phyloP scores from a whole-genome alignment of 1,140 invertebrate genomes.

The Drosophila asahinai region DNA sequence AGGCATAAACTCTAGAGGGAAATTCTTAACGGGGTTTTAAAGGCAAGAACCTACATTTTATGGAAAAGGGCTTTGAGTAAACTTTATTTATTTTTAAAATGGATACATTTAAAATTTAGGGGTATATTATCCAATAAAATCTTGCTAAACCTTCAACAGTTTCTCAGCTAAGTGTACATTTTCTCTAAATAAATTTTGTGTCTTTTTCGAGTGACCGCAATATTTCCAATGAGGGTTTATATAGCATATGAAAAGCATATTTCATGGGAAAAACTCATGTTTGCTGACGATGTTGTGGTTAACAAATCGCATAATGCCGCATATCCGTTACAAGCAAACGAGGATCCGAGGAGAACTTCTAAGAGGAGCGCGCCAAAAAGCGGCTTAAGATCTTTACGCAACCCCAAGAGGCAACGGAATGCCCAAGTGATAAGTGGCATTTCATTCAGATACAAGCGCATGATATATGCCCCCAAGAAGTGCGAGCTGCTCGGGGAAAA shows the following conservation, averaged over 20 bases:
- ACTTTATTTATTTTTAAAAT: not conserved
- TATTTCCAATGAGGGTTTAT: slow-evolving; percentile 12
- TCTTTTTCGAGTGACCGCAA: slow-evolving; percentile 16
- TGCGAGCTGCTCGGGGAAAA: slow-evolving; percentile 17
- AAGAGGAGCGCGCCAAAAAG: slow-evolving; percentile 67
- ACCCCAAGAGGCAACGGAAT: slow-evolving; percentile 55
- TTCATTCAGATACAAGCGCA: slow-evolving; percentile 76
- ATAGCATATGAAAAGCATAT: slow-evolving; percentile 19
- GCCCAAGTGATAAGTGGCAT: slow-evolving; percentile 72
- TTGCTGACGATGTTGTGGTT: slow-evolving; percentile 14
- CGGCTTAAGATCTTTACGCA: slow-evolving; percentile 72
- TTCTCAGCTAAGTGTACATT: too few relatives aligned
- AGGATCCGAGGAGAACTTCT: slow-evolving; percentile 37
- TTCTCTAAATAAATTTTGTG: not conserved
- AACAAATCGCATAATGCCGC: slow-evolving; percentile 61
- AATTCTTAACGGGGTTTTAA: too few relatives aligned
- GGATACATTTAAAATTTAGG: too few relatives aligned
- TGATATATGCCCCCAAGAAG: slow-evolving; percentile 39
- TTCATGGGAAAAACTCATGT: slow-evolving; percentile 22
- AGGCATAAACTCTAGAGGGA: not conserved
- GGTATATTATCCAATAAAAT: not conserved
- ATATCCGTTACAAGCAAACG: slow-evolving; percentile 66
- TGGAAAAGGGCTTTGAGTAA: not conserved
- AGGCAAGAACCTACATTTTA: not conserved
- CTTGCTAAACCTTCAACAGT: too few relatives aligned